Evolutionary conservation across 2,113 vertebrate genomes (phyloP), one percentile per base, ranked within the genome.

Genomic region (Columba livia): DNA sequence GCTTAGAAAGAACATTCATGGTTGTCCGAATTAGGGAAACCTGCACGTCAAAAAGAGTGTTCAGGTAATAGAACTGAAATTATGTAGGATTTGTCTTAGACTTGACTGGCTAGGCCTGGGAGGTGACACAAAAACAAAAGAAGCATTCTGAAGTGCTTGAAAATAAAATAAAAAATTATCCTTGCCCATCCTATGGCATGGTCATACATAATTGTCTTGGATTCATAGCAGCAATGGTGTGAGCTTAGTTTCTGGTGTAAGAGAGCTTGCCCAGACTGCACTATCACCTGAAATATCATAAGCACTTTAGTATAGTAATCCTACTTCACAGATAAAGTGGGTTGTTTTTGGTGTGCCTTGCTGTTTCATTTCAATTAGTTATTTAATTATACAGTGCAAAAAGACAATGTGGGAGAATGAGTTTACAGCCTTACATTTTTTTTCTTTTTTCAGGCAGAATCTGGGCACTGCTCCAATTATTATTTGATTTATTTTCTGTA

Each of bases 401-500:
- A 53, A 87, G 19, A 11, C 34, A 70, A 36, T 44, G n/a, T 32
- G 32, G 34, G 69, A 94, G 29, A 87, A 80, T 67, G 73, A 71
- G 29, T 87, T 81, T 79, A 60, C 90, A 84, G 65, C 11, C 56
- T 87, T 90, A 53, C 32, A 93, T 60, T 78, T 65, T 11, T 65
- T 61, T 85, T 61, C n/a, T 93, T 85, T 62, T 93, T 57, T 36
- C 51, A 82, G 80, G 94, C 19, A 81, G 21, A 12, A 88, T 79
- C 86, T 84, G 44, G 84, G 91, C 80, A 81, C 78, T 79, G 6
- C 17, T 95, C 89, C 91, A 97, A 89, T 87, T 95, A 92, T 79
- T 91, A 92, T 94, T 88, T 94, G 32, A 94, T 93, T 88, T 94
- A 79, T 92, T 95, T 94, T 87, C 48, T 94, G 54, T 34, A 87